Evolutionary conservation across 2,888 invertebrate genomes (phyloP).

Genomic region (Syritta pipiens): DNA sequence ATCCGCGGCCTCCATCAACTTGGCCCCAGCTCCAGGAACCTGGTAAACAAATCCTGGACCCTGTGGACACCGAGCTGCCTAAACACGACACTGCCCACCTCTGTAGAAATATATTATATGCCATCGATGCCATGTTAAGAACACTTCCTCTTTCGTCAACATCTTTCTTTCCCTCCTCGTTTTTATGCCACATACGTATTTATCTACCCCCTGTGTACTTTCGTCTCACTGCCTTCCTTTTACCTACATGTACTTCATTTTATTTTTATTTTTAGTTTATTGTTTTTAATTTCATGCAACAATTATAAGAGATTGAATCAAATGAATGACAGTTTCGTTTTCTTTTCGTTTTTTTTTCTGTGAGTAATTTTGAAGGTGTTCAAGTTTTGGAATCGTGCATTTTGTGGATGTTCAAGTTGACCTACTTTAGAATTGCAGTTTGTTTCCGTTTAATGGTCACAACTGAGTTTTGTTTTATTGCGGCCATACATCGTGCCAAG

Average conservation of each 20-base stretch:
- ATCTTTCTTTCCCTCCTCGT: background rate
- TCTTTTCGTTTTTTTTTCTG: no score
- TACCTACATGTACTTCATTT: slow-evolving; percentile 25
- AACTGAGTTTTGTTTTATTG: no score
- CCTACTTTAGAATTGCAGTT: no score
- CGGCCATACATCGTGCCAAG: no score
- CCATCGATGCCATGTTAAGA: slow-evolving; percentile 41
- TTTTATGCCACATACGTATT: slow-evolving; percentile 35
- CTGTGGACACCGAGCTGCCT: background rate
- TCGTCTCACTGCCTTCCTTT: slow-evolving; percentile 23
- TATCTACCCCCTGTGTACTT: slow-evolving; percentile 21
- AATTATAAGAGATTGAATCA: slow-evolving; percentile 62
- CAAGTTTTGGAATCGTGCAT: no score
- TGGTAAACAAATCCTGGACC: slow-evolving; percentile 56
- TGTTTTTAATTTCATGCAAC: no score
- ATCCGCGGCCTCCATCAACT: slow-evolving; percentile 76
- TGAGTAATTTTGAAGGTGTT: background rate
- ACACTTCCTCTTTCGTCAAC: slow-evolving; percentile 55
- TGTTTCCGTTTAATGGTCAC: no score
- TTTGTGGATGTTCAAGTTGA: no score
- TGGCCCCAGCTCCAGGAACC: slow-evolving; percentile 80
- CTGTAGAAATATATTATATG: slow-evolving; percentile 24
- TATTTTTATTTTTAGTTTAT: slow-evolving; percentile 51
- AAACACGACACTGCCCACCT: slow-evolving; percentile 46
- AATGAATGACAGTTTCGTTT: slow-evolving; percentile 17